These are phyloP conservation scores for Mycalesis mineus DNA, from an alignment of 2,888 invertebrate species.

Conservation along the genomic window DNA sequence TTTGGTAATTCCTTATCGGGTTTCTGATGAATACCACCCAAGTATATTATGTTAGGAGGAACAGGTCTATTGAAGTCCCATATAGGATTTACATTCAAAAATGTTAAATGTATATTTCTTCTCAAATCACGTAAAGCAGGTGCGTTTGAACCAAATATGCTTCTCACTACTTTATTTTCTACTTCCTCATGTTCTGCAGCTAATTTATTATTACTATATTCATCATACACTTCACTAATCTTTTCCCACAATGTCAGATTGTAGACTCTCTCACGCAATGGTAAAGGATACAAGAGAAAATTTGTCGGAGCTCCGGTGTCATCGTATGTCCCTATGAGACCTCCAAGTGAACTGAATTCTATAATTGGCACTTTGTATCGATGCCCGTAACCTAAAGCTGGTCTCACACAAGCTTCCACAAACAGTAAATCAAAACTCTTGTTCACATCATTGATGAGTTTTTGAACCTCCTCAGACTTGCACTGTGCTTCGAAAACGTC, in stretches of 20 bases:
- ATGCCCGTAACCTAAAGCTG: conserved; percentile 32
- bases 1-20: conserved; percentile 41
- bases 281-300: conserved; percentile 38
- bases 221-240: conserved; percentile 23
- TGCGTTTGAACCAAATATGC: conserved; percentile 27
- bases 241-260: conserved; percentile 35
- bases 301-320: conserved; percentile 37
- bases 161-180: conserved; percentile 28
- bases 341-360: conserved; percentile 32
- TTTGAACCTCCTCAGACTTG: conserved; percentile 30
- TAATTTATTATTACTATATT: conserved; percentile 11
- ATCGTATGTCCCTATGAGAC: conserved; percentile 29
- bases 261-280: conserved; percentile 27
- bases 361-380: conserved; percentile 30
- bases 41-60: conserved; percentile 31
- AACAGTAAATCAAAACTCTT: conserved; percentile 42
- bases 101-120: conserved; percentile 41
- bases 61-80: conserved; percentile 41
- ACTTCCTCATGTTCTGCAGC: conserved; percentile 13
- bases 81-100: conserved; percentile 39
- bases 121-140: conserved; percentile 33
- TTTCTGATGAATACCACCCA: conserved; percentile 28
- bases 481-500: conserved; percentile 28
- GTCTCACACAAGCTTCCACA: conserved; percentile 34
- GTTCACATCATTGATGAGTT: conserved; percentile 31